Conservation (phyloP, 2,888 invertebrate genomes). For the Epistrophe eligans region DNA sequence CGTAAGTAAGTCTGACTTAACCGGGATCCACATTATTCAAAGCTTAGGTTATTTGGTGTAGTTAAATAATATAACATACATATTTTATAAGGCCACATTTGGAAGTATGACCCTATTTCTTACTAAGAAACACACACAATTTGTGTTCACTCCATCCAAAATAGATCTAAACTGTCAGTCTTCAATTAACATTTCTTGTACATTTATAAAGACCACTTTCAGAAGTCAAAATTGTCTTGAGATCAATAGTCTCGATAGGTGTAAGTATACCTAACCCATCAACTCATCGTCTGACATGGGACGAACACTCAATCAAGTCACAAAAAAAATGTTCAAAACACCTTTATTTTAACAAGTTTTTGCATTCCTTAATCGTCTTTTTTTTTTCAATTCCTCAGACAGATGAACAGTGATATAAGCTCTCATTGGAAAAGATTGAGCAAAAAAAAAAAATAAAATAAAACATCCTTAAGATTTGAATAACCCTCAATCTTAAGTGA, state of each 20-base stretch:
- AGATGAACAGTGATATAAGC: not conserved
- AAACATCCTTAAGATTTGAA: conserved; percentile 46
- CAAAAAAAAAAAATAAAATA: conserved; percentile 3
- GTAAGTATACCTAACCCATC: not conserved
- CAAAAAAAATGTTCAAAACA: conserved; percentile 10
- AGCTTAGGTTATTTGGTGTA: too few relatives aligned
- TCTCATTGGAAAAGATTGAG: not conserved
- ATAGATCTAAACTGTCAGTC: not conserved
- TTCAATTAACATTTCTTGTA: not conserved
- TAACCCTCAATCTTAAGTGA: conserved; percentile 47
- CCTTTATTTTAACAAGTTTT: conserved; percentile 34
- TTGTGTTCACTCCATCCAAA: not conserved
- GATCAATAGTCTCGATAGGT: not conserved
- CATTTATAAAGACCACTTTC: not conserved
- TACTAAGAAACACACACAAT: too few relatives aligned
- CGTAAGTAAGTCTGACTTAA: too few relatives aligned
- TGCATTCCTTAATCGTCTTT: conserved; percentile 26
- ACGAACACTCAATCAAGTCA: conserved; percentile 49
- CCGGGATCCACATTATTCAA: too few relatives aligned
- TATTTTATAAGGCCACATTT: too few relatives aligned
- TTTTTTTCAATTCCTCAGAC: conserved; percentile 12
- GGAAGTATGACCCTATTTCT: too few relatives aligned
- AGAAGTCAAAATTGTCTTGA: not conserved
- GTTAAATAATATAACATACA: too few relatives aligned
- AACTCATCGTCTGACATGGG: conserved; percentile 30